Evolutionary conservation across 1,140 invertebrate genomes (phyloP).

Genomic region (Solen grandis): DNA sequence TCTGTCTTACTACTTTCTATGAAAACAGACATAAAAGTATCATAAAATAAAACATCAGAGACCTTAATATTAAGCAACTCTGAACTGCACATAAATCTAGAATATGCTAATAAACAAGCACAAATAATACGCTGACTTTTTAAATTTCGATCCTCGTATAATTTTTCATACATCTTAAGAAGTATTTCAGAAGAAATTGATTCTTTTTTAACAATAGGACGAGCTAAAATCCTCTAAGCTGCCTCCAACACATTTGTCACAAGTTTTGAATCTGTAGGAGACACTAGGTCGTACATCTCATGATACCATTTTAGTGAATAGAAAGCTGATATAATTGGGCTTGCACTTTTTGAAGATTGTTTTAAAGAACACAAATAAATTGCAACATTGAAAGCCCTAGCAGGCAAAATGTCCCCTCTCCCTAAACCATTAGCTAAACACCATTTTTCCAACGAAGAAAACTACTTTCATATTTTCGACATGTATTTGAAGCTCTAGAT

Average conservation of each 20-base stretch:
- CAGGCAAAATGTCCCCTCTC: conserved; percentile 30
- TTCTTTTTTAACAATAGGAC: not conserved
- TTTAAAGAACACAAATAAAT: conserved; percentile 31
- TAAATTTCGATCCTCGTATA: not conserved
- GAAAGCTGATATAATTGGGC: conserved; percentile 20
- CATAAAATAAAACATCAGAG: not conserved
- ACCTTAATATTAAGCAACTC: not conserved
- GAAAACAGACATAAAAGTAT: conserved; percentile 7
- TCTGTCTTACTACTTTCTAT: conserved; percentile 24
- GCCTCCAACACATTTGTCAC: too few relatives aligned
- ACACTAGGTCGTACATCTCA: conserved; percentile 9
- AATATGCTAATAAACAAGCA: conserved; percentile 32
- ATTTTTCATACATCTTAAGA: not conserved
- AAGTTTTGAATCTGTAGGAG: too few relatives aligned
- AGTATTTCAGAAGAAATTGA: conserved; percentile 4
- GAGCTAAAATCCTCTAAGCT: not conserved
- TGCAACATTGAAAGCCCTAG: conserved; percentile 18
- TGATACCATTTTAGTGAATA: conserved; percentile 22
- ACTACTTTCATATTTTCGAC: conserved; percentile 22
- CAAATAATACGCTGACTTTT: conserved; percentile 44
- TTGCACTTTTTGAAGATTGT: not conserved
- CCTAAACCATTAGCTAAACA: conserved; percentile 17
- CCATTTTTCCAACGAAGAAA: conserved; percentile 32
- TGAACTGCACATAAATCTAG: conserved; percentile 18
- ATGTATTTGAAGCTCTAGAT: conserved; percentile 18